Evolutionary conservation across 1,140 invertebrate genomes (phyloP).

Genomic region (Drosophila guanche): DNA sequence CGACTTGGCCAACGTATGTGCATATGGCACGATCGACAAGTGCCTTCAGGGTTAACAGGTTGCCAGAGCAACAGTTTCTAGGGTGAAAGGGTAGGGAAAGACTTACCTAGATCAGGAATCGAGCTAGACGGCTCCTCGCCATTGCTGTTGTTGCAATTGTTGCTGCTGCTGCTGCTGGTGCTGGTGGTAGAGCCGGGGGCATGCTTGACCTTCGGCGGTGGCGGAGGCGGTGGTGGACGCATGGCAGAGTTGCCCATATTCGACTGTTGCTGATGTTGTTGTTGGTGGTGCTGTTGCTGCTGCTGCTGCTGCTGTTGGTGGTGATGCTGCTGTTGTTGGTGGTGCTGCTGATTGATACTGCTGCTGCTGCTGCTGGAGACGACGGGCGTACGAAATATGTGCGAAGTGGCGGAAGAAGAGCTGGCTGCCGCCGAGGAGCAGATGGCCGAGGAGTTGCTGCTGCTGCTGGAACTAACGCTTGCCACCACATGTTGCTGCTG

Average conservation of each 20-base stretch:
- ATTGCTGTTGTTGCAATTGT: conserved; percentile 34
- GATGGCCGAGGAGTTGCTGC: conserved; percentile 31
- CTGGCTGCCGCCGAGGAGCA: conserved; percentile 24
- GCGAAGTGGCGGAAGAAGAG: conserved; percentile 36
- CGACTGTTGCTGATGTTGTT: conserved; percentile 28
- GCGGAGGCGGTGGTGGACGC: conserved; percentile 86
- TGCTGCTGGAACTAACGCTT: conserved; percentile 58
- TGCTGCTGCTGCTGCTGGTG: conserved; percentile 14
- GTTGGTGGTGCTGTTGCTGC: conserved; percentile 36
- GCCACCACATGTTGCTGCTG: conserved; percentile 60
- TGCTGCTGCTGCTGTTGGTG: conserved; percentile 38
- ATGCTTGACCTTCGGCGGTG: conserved; percentile 84
- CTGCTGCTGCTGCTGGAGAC: conserved; percentile 76
- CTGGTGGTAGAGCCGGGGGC: conserved; percentile 35
- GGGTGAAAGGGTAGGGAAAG: background rate
- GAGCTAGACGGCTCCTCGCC: conserved; percentile 91
- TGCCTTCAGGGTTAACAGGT: conserved; percentile 71
- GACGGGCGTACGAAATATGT: conserved; percentile 79
- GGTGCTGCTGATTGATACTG: conserved; percentile 36
- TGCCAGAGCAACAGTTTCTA: conserved; percentile 30
- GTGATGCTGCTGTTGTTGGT: conserved; percentile 53
- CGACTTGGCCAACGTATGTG: conserved; percentile 18
- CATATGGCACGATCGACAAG: conserved; percentile 54
- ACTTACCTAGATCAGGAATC: conserved; percentile 92
- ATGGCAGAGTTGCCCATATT: conserved; percentile 81